Conservation (phyloP, 1,140 invertebrate species). For the Papilio polyxenes region DNA sequence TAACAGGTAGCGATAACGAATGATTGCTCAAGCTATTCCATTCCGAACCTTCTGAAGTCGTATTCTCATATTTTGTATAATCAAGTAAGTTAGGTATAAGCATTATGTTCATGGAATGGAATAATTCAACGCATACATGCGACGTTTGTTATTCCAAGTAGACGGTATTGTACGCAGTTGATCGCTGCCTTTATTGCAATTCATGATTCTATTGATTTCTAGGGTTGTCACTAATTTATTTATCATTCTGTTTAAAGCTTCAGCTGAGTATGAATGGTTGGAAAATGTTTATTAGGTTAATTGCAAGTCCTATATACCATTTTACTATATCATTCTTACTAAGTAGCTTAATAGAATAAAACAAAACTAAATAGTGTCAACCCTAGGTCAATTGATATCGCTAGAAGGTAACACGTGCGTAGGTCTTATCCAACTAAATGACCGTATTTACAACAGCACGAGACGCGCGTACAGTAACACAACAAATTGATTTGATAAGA, state of each 20-base stretch:
- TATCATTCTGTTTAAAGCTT: background rate
- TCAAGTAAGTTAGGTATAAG: background rate
- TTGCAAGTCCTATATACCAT: background rate
- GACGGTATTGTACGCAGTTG: background rate
- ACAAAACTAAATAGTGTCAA: background rate
- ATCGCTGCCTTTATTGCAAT: constrained; percentile 2
- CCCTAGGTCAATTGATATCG: background rate
- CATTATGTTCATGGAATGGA: background rate
- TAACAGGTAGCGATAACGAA: background rate
- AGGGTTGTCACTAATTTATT: constrained; percentile 5
- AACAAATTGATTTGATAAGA: constrained; percentile 26
- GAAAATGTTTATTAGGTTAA: background rate
- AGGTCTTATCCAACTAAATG: constrained; percentile 9
- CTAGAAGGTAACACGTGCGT: background rate
- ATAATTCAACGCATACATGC: constrained; percentile 15
- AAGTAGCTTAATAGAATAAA: background rate
- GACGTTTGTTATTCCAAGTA: constrained; percentile 7
- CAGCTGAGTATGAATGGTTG: no score
- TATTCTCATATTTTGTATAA: background rate
- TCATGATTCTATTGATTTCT: constrained; percentile 9
- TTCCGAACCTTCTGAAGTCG: background rate
- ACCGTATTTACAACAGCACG: background rate
- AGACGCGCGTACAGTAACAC: constrained; percentile 2
- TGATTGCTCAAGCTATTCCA: background rate
- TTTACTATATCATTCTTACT: background rate